phyloP scores from a whole-genome alignment of 2,113 vertebrate species.

The Elephantulus edwardii region DNA sequence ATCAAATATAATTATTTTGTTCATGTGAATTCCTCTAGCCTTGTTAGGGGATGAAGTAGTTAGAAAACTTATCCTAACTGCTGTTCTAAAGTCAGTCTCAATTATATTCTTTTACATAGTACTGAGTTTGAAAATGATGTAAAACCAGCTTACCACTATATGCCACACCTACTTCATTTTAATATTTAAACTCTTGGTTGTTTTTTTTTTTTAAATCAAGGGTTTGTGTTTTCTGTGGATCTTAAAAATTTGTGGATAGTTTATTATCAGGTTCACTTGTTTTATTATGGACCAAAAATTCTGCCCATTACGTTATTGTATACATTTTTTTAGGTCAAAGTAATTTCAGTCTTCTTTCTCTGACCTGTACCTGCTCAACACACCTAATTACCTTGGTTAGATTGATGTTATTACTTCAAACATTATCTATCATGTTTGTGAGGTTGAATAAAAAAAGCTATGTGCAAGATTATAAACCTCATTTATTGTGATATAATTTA shows the following conservation, averaged over 20 bases:
- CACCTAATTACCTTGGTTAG: too few relatives aligned
- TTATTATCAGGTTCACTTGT: conserved; percentile 29
- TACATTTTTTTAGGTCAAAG: too few relatives aligned
- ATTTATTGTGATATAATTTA: conserved; percentile 82
- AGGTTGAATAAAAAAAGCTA: conserved; percentile 74
- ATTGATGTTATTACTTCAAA: too few relatives aligned
- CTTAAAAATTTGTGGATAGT: conserved; percentile 42
- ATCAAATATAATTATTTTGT: neutral
- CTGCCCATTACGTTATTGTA: too few relatives aligned
- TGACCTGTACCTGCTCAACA: too few relatives aligned
- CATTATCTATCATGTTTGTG: too few relatives aligned
- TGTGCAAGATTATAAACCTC: conserved; percentile 78
- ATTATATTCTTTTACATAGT: neutral
- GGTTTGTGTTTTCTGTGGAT: conserved; percentile 11
- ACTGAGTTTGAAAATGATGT: neutral
- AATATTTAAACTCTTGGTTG: too few relatives aligned
- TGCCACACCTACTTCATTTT: neutral
- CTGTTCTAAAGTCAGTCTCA: neutral
- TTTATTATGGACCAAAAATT: conserved; percentile 39
- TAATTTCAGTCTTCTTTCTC: too few relatives aligned
- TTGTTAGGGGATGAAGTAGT: conserved; percentile 50
- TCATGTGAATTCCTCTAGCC: neutral
- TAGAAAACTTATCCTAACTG: conserved; percentile 18
- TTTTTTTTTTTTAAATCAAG: neutral
- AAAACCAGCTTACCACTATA: neutral